Evolutionary conservation across 2,113 vertebrate species (phyloP).

Genomic region (Capricornis sumatraensis): DNA sequence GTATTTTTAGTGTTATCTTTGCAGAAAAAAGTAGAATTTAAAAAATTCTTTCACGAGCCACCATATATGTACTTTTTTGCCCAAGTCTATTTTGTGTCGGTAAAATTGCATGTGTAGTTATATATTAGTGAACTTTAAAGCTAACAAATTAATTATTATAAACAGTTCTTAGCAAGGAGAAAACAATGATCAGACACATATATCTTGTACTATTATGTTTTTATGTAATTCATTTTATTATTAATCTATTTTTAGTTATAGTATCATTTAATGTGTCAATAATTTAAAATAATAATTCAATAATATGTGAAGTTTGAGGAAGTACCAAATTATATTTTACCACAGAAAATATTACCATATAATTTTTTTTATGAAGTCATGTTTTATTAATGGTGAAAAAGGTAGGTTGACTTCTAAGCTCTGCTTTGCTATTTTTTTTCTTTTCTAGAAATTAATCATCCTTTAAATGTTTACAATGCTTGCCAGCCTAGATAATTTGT

Average conservation of each 20-base stretch:
- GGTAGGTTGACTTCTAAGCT: conserved; percentile 68
- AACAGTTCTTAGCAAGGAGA: neutral
- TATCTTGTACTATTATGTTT: neutral
- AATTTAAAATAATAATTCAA: neutral
- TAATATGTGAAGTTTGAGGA: neutral
- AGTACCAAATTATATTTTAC: conserved; percentile 43
- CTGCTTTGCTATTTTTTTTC: conserved; percentile 65
- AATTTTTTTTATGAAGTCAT: conserved; percentile 71
- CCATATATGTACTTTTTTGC: neutral
- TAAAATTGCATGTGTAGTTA: neutral
- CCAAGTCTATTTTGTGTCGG: neutral
- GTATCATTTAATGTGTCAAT: neutral
- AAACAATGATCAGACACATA: neutral
- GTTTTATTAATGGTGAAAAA: conserved; percentile 77
- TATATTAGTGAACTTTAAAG: neutral
- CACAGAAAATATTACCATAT: conserved; percentile 54
- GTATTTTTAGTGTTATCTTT: neutral
- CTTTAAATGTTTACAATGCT: conserved; percentile 77
- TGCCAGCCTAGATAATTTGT: conserved; percentile 65
- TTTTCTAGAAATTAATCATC: conserved; percentile 76
- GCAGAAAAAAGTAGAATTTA: neutral
- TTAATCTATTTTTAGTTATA: neutral
- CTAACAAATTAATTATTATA: neutral
- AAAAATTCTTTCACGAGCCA: neutral
- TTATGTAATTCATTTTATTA: neutral